Percentiles rank a stretch among this genome's conserved stretches.
phyloP scores from a whole-genome alignment of 1,140 invertebrate genomes.

The Luehdorfia chinensis region DNA sequence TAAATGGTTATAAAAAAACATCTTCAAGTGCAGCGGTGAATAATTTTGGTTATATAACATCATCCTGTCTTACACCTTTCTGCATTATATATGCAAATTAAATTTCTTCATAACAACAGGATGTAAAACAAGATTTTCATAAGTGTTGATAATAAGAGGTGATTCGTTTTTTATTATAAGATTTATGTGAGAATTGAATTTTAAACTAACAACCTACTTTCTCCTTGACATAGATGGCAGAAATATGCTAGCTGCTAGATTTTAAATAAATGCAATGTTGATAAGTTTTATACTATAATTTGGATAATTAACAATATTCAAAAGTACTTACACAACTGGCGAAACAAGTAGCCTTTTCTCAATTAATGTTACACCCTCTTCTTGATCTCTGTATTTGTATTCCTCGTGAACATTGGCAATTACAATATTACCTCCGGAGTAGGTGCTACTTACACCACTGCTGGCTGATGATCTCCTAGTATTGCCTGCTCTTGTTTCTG shows the following conservation, averaged over 20 bases:
- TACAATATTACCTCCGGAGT: constrained; percentile 55
- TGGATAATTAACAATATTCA: too few species aligned
- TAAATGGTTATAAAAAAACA: too few species aligned
- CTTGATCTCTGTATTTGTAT: constrained; percentile 85
- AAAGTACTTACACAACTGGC: constrained; percentile 75
- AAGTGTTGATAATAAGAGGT: too few species aligned
- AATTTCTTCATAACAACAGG: not conserved
- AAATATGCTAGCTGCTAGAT: too few species aligned
- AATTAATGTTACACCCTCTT: constrained; percentile 83
- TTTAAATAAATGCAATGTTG: too few species aligned
- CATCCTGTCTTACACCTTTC: too few species aligned
- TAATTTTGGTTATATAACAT: too few species aligned
- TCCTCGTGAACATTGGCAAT: constrained; percentile 81
- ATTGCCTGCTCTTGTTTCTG: constrained; percentile 36
- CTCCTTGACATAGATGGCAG: not conserved
- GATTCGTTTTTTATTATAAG: not conserved
- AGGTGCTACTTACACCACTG: constrained; percentile 64
- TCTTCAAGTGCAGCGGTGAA: too few species aligned
- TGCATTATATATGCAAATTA: constrained; percentile 11
- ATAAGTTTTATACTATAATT: too few species aligned
- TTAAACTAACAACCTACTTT: constrained; percentile 3
- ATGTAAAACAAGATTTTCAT: not conserved
- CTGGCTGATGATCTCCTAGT: constrained; percentile 65
- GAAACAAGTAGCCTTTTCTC: constrained; percentile 81
- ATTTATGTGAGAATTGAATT: constrained; percentile 10